Evolutionary conservation across 2,888 invertebrate species (phyloP).

Genomic region (Rhodophaea formosa): DNA sequence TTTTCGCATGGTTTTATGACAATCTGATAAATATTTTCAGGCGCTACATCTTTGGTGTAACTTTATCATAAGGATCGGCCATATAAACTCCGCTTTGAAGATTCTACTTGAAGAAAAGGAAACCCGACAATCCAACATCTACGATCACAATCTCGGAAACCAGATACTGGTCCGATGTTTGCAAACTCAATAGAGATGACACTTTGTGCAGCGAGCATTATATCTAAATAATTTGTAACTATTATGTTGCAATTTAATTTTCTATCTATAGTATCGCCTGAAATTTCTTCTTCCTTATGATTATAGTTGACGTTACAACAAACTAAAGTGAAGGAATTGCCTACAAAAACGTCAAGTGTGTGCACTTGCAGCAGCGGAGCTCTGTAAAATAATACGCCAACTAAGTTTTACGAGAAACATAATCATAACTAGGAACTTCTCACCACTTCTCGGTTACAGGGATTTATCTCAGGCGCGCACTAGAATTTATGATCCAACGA

Average conservation of each 20-base stretch:
- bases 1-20: slow-evolving; percentile 11
- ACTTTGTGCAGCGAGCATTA: neutral
- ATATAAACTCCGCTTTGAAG: slow-evolving; percentile 14
- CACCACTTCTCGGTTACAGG: slow-evolving; percentile 49
- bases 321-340: neutral
- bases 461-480: slow-evolving; percentile 40
- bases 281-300: slow-evolving; percentile 8
- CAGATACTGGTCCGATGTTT: slow-evolving; percentile 10
- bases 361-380: slow-evolving; percentile 38
- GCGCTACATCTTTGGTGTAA: slow-evolving; percentile 5
- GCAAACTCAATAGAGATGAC: slow-evolving; percentile 15
- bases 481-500: slow-evolving; percentile 44
- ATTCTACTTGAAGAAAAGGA: slow-evolving; percentile 8
- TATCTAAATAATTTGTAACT: slow-evolving; percentile 4
- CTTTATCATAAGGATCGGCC: slow-evolving; percentile 14
- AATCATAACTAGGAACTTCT: slow-evolving; percentile 46
- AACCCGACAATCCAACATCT: slow-evolving; percentile 11
- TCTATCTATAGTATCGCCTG: neutral
- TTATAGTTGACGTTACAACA: slow-evolving; percentile 2
- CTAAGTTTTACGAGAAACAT: slow-evolving; percentile 45
- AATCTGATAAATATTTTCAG: slow-evolving; percentile 16
- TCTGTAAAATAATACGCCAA: slow-evolving; percentile 39
- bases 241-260: neutral
- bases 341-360: slow-evolving; percentile 24
- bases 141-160: slow-evolving; percentile 13